Evolutionary conservation across 1,140 invertebrate genomes (phyloP).

Genomic region (Portunus trituberculatus): DNA sequence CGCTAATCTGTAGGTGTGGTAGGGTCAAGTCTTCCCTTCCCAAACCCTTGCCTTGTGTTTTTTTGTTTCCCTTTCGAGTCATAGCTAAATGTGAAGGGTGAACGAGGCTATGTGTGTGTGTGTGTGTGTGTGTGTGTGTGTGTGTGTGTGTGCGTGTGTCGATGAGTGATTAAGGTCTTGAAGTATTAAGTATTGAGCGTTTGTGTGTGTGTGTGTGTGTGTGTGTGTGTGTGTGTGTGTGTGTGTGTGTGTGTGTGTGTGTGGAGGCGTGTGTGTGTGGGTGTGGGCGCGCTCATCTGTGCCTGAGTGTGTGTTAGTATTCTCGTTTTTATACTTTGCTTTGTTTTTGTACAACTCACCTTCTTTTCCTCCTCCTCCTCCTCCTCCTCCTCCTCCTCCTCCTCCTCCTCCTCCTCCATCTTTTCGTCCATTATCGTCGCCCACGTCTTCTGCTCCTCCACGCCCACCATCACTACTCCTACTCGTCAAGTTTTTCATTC

Average conservation of each 20-base stretch:
- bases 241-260: not conserved
- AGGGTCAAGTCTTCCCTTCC: too few species aligned
- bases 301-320: too few species aligned
- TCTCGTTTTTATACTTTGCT: too few species aligned
- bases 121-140: constrained; percentile 44
- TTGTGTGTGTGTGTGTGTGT: constrained; percentile 35
- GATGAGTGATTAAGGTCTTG: not conserved
- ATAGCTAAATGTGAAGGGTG: not conserved
- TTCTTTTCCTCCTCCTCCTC: not conserved
- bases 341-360: too few species aligned
- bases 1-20: too few species aligned
- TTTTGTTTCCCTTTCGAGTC: not conserved
- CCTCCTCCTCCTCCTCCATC: not conserved
- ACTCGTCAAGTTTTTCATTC: not conserved
- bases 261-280: not conserved
- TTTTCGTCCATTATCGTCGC: not conserved
- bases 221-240: not conserved
- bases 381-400: not conserved
- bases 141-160: constrained; percentile 28
- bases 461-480: not conserved
- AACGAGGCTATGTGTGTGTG: not conserved
- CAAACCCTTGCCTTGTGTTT: not conserved
- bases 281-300: not conserved
- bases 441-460: not conserved
- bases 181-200: not conserved